Percentiles rank a stretch among this genome's conserved stretches.
phyloP scores from a whole-genome alignment of 2,113 vertebrate genomes.

The Laticauda laticaudata region DNA sequence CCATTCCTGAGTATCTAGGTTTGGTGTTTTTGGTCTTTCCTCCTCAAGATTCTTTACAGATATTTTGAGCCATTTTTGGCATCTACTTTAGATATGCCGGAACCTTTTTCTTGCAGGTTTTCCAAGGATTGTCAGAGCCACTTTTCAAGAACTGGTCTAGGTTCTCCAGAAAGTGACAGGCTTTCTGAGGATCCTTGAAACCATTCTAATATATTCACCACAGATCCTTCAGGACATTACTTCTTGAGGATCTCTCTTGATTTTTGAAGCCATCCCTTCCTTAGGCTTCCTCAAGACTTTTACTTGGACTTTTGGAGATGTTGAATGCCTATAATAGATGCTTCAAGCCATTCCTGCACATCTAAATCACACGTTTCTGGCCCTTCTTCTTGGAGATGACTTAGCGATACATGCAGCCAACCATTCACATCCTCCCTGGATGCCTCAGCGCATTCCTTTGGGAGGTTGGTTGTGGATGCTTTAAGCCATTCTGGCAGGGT shows the following conservation, averaged over 20 bases:
- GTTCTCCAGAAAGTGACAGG: no score
- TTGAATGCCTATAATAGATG: background rate
- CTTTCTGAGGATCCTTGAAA: no score
- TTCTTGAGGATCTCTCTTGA: background rate
- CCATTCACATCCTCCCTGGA: no score
- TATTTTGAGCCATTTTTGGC: no score
- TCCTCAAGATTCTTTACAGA: no score
- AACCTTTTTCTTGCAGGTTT: background rate
- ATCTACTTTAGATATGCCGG: no score
- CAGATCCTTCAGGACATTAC: background rate
- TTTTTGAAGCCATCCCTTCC: background rate
- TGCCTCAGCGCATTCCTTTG: background rate
- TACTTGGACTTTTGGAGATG: background rate
- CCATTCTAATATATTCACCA: background rate
- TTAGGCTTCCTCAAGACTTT: background rate
- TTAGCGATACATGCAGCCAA: background rate
- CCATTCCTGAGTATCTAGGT: background rate
- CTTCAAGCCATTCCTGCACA: background rate
- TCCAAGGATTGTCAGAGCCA: background rate
- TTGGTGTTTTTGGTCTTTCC: no score
- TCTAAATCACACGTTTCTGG: background rate
- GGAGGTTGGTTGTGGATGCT: background rate
- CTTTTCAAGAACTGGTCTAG: background rate
- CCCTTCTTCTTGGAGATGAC: background rate
- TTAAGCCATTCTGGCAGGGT: background rate